A percentile compares a stretch with the other conserved stretches of the same genome.
phyloP scores from a whole-genome alignment of 1,140 invertebrate species.

The Charaxes varanes region DNA sequence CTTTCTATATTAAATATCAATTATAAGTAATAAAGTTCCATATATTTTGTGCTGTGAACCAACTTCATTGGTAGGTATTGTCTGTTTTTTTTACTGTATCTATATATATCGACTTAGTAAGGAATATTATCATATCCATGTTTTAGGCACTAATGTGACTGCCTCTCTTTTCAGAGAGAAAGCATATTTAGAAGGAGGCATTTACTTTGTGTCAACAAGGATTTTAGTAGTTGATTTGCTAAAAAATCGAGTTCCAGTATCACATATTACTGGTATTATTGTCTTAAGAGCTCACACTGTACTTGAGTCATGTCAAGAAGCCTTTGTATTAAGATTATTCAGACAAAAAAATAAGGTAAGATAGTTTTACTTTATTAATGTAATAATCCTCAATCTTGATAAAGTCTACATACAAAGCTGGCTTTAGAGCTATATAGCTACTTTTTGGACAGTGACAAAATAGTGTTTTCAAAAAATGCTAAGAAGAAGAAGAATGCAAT shows the following conservation, averaged over 20 bases:
- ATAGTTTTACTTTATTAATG: background rate
- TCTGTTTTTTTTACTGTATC: no score
- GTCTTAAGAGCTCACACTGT: conserved; percentile 95
- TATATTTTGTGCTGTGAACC: no score
- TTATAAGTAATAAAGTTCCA: no score
- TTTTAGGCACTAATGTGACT: no score
- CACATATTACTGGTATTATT: conserved; percentile 91
- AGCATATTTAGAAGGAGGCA: conserved; percentile 93
- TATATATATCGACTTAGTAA: no score
- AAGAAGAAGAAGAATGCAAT: no score
- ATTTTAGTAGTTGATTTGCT: conserved; percentile 98
- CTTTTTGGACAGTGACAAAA: background rate
- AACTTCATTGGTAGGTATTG: no score
- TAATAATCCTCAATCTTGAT: no score
- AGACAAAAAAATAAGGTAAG: conserved; percentile 91
- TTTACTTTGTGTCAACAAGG: conserved; percentile 93
- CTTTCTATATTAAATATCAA: no score
- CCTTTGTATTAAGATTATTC: conserved; percentile 93
- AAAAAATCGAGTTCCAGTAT: conserved; percentile 92
- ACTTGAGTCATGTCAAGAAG: conserved; percentile 94
- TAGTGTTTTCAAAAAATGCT: no score
- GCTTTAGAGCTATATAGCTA: no score
- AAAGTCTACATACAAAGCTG: no score
- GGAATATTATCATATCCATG: background rate
- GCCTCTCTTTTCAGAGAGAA: conserved; percentile 80